Evolutionary conservation across 1,140 invertebrate genomes (phyloP).

Genomic region (Drosophila seguyi): DNA sequence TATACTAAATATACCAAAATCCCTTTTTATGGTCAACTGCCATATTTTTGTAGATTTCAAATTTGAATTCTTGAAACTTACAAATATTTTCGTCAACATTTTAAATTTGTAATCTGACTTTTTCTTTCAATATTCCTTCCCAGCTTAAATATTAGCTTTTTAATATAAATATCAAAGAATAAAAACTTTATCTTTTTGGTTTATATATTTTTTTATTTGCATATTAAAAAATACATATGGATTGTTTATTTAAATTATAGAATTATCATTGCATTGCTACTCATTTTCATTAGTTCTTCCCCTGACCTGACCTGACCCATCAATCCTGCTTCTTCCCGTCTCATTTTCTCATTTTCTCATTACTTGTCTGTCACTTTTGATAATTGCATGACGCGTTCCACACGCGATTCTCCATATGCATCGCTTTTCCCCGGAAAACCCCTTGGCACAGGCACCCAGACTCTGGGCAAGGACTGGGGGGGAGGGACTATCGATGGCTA

Average conservation of each 20-base stretch:
- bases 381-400: conserved; percentile 69
- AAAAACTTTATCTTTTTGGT: no score
- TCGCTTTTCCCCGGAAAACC: conserved; percentile 5
- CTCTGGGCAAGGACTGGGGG: no score
- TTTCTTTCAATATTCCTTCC: no score
- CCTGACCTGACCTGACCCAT: neutral
- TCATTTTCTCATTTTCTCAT: conserved; percentile 29
- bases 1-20: no score
- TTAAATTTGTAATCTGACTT: no score
- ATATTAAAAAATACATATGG: neutral
- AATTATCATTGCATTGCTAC: neutral
- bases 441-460: neutral
- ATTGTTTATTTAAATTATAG: neutral
- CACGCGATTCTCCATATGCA: conserved; percentile 45
- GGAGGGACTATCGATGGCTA: conserved; percentile 45
- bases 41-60: no score
- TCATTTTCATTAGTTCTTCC: neutral
- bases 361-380: conserved; percentile 53
- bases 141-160: neutral
- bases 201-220: neutral
- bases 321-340: neutral
- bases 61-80: neutral
- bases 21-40: no score
- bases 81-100: no score
- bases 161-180: neutral